Conservation (phyloP, 2,113 vertebrate species). For the Gavialis gangeticus region DNA sequence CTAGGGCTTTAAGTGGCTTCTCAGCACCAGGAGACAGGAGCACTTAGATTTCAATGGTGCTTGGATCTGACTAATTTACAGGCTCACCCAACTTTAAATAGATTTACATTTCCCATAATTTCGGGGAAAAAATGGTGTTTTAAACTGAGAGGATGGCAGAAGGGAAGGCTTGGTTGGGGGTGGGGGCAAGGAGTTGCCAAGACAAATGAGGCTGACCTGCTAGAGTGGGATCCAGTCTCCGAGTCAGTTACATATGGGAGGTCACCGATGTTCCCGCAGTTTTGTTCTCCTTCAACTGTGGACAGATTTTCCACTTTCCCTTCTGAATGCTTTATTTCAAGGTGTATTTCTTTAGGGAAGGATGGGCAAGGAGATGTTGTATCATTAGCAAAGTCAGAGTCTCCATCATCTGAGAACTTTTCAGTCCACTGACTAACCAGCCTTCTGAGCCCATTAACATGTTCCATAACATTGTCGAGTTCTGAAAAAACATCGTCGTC, state of each 20-base stretch:
- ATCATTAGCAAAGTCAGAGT: constrained; percentile 79
- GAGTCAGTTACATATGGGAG: constrained; percentile 34
- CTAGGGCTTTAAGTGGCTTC: neutral
- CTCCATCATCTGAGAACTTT: constrained; percentile 81
- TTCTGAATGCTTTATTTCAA: constrained; percentile 73
- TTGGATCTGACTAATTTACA: neutral
- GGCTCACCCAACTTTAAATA: neutral
- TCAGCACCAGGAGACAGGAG: neutral
- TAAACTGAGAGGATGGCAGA: neutral
- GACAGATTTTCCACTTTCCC: neutral
- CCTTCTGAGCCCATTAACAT: constrained; percentile 84
- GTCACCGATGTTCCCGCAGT: constrained; percentile 32
- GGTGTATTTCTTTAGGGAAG: constrained; percentile 77
- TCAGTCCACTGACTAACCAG: constrained; percentile 86
- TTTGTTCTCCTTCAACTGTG: constrained; percentile 16
- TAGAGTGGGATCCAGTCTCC: constrained; percentile 22
- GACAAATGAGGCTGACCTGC: constrained; percentile 77
- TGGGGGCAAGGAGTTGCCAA: neutral
- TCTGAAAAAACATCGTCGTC: constrained; percentile 86
- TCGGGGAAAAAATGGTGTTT: neutral
- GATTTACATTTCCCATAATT: neutral
- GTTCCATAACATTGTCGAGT: constrained; percentile 85
- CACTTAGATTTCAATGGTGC: accelerated
- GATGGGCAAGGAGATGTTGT: constrained; percentile 76
- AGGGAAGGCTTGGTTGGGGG: neutral